Evolutionary conservation across 2,113 vertebrate species (phyloP).

Genomic region (Thymallus thymallus): DNA sequence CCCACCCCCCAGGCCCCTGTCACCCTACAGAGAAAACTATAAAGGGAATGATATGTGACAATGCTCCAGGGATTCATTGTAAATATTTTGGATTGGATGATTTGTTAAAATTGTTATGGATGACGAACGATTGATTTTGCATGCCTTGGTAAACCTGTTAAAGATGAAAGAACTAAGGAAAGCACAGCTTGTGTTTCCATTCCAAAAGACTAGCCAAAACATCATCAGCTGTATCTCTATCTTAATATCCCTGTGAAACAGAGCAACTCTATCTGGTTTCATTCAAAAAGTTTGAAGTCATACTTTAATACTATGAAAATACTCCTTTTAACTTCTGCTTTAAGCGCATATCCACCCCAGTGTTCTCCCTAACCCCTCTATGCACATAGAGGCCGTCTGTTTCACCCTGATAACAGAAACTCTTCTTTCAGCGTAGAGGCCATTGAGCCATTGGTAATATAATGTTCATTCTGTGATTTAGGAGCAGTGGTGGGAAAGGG

Average conservation of each 20-base stretch:
- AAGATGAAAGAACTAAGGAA: no score
- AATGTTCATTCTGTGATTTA: constrained; percentile 18
- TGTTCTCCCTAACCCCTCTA: background rate
- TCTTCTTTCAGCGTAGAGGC: background rate
- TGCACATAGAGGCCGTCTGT: constrained; percentile 6
- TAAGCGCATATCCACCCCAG: background rate
- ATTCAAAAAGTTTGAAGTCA: background rate
- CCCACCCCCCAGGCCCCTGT: background rate
- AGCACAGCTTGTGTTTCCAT: background rate
- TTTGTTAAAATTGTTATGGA: background rate
- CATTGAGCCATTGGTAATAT: constrained; percentile 13
- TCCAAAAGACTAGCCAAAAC: background rate
- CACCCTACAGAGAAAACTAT: background rate
- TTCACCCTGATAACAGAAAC: constrained; percentile 22
- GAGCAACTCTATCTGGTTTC: background rate
- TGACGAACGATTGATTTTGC: background rate
- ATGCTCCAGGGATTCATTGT: background rate
- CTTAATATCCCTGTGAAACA: background rate
- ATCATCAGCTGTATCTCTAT: background rate
- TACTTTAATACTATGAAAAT: background rate
- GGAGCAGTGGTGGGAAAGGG: constrained; percentile 5
- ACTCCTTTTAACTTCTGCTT: no score
- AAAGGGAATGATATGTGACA: background rate
- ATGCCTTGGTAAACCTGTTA: background rate
- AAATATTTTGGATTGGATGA: background rate